These are phyloP conservation scores for Bradypodion pumilum DNA, from an alignment of 2,797 vertebrate genomes.

Conservation along the genomic window DNA sequence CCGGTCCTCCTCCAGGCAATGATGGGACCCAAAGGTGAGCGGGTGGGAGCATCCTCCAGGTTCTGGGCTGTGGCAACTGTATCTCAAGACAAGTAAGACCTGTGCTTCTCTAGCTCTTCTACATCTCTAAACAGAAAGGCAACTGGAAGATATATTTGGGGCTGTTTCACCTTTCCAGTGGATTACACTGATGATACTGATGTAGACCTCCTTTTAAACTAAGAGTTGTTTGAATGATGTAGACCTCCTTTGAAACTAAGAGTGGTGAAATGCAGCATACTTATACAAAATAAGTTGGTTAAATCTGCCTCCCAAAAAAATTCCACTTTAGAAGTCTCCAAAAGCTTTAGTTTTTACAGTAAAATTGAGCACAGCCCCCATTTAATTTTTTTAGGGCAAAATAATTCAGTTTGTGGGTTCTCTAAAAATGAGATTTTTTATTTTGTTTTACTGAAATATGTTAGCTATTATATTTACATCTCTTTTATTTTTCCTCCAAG, in stretches of 20 bases:
- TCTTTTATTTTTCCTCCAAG: not conserved
- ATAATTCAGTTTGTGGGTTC: not conserved
- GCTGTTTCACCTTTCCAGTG: not conserved
- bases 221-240: no score
- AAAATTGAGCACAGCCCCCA: no score
- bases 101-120: not conserved
- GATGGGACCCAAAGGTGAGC: no score
- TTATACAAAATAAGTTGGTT: no score
- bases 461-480: no score
- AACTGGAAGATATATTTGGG: not conserved
- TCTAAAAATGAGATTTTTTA: not conserved
- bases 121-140: not conserved
- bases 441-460: not conserved
- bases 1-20: no score
- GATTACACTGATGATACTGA: no score
- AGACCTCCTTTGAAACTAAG: slow-evolving; percentile 12
- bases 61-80: no score
- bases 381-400: not conserved
- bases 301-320: no score
- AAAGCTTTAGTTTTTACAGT: no score
- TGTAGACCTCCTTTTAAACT: slow-evolving; percentile 12
- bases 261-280: not conserved
- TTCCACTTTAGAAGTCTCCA: no score
- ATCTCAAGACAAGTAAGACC: not conserved
- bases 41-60: no score